Base-by-base conservation (phyloP, 1,140 invertebrate genomes). In the Trypoxylus dichotomus region DNA sequence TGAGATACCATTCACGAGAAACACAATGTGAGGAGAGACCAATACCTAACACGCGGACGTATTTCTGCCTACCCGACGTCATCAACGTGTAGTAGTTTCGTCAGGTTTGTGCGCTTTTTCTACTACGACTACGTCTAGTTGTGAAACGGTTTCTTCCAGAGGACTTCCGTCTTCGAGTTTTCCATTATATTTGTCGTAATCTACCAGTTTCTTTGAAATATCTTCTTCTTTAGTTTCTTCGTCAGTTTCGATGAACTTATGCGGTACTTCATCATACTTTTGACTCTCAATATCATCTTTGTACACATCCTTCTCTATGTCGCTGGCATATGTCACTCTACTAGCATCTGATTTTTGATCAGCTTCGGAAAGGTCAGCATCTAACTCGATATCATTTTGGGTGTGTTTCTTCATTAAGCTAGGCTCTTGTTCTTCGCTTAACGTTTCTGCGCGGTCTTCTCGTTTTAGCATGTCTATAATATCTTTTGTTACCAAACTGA, bases 281-380 rank as follows among this genome's bases (percentile, higher is more conserved):
- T 37, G 32, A 37, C 32, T 37, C 32, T 37, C 72, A 1, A n/a
- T 19, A 74, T 74, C 29, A 5, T 75, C 74, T 43, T 27, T 75
- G 25, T 54, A 75, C 54, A 27, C 43, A 54, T 75, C 74, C n/a
- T 54, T 75, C 10, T 75, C 74, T 24, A 75, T 75, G 54, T 75
- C 74, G 25, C 74, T 75, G 15, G 74, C 74, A 13, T 75, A 75
- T 13, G 74, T 75, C 25, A 75, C 19, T 54, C 74, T 75, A 19
- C 74, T 75, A 75, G 43, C 74, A 27, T 75, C 74, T 6, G 74
- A 75, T 75, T 75, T 75, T 42, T 74, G 72, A 41, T 74, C 72
- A 0, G 41, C 19, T 41, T 74, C 72, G 13, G 72, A 74, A 21
- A 43, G 41, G 32, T 74, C 72, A 19, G 13, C 72, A 43, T 41